Percentiles rank a stretch among this genome's conserved stretches.
Conservation (phyloP, 2,797 vertebrate species). For the Mionectes olivaceus region DNA sequence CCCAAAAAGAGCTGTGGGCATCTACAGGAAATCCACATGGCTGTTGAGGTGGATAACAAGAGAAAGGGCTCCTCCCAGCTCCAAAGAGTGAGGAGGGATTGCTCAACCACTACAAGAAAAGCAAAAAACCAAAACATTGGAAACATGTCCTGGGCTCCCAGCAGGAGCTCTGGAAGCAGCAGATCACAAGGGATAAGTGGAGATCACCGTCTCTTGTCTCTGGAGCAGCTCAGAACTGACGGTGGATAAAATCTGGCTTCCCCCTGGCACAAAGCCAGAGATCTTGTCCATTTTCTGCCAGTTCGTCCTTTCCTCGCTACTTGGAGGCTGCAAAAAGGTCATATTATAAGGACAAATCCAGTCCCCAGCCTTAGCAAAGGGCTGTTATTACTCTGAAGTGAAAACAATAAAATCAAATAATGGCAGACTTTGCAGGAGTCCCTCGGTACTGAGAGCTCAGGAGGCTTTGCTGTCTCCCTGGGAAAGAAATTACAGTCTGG, state of each 20-base stretch:
- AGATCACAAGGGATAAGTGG: background rate
- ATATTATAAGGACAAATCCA: constrained; percentile 46
- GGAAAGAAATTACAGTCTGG: constrained; percentile 50
- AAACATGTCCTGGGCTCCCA: background rate
- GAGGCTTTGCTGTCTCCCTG: constrained; percentile 56
- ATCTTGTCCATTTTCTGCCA: background rate
- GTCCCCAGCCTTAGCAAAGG: background rate
- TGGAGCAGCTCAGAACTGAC: background rate
- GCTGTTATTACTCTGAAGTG: constrained; percentile 28
- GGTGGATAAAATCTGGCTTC: background rate
- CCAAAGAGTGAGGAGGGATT: background rate
- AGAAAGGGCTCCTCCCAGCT: background rate
- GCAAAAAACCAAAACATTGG: accelerated
- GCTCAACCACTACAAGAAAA: background rate
- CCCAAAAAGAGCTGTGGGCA: background rate
- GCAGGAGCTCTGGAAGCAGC: background rate
- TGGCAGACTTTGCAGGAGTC: constrained; percentile 10
- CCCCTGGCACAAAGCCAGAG: background rate
- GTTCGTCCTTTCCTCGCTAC: background rate
- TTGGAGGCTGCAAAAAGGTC: constrained; percentile 45
- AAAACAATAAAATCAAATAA: constrained; percentile 54
- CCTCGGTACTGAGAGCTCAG: constrained; percentile 1
- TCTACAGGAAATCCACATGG: accelerated
- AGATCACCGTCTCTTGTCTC: background rate
- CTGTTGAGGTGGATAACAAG: background rate